Evolutionary conservation across 2,888 invertebrate species (phyloP).

Genomic region (Cylloceria caligata): DNA sequence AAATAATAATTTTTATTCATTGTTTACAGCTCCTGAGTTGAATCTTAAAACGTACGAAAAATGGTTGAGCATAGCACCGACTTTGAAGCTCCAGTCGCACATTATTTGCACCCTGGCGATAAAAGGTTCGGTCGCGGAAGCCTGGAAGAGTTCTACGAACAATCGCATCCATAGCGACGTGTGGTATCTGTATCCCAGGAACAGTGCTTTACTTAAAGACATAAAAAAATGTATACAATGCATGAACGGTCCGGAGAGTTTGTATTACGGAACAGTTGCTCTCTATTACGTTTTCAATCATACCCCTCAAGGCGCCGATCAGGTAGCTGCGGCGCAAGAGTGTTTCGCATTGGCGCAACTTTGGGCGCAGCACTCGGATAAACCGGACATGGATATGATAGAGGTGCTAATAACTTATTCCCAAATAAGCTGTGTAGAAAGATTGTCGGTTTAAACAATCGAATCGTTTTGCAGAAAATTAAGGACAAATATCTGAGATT

Average conservation of each 20-base stretch:
- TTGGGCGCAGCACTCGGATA: slow-evolving; percentile 78
- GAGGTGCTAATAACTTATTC: neutral
- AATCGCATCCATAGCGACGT: slow-evolving; percentile 48
- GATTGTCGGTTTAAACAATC: slow-evolving; percentile 32
- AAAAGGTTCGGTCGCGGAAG: slow-evolving; percentile 83
- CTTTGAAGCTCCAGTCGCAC: slow-evolving; percentile 83
- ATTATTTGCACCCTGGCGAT: slow-evolving; percentile 85
- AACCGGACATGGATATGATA: slow-evolving; percentile 67
- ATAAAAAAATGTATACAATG: slow-evolving; percentile 77
- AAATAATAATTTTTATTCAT: neutral
- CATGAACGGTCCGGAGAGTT: slow-evolving; percentile 73
- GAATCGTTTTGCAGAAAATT: slow-evolving; percentile 80
- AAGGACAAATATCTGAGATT: slow-evolving; percentile 84
- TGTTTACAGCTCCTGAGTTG: slow-evolving; percentile 82
- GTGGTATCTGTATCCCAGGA: slow-evolving; percentile 75
- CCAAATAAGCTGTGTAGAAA: no score
- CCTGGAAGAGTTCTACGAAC: slow-evolving; percentile 69
- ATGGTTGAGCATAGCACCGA: slow-evolving; percentile 85
- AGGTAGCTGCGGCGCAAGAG: slow-evolving; percentile 85
- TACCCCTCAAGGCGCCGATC: slow-evolving; percentile 85
- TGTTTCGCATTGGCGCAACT: slow-evolving; percentile 84
- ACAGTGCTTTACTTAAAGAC: slow-evolving; percentile 74
- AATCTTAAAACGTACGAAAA: slow-evolving; percentile 84
- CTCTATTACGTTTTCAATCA: slow-evolving; percentile 83
- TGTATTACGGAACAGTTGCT: slow-evolving; percentile 80